A percentile compares a stretch with the other conserved stretches of the same genome.
These are phyloP conservation scores for Paracentrotus lividus DNA, from an alignment of 53 echinoderm and acorn worm species.

Conservation along the genomic window DNA sequence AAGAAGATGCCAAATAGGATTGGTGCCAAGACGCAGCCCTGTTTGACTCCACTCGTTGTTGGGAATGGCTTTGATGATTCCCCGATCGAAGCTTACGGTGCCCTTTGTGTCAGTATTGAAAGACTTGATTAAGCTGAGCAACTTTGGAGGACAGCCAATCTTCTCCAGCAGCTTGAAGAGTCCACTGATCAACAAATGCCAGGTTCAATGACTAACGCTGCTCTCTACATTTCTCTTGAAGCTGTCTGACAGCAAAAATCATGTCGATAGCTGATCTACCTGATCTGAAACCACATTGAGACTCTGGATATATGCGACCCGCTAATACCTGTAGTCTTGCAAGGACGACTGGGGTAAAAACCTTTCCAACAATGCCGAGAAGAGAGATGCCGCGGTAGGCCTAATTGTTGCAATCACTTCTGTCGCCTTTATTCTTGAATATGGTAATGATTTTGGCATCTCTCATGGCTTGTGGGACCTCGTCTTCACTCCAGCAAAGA, in stretches of 20 bases:
- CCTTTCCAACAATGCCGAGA: constrained; percentile 3
- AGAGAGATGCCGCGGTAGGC: neutral
- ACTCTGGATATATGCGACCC: neutral
- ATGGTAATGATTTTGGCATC: neutral
- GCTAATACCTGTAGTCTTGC: neutral
- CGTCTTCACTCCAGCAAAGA: neutral
- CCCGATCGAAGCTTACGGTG: constrained; percentile 53
- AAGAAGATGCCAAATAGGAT: constrained; percentile 69
- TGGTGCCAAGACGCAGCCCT: constrained; percentile 76
- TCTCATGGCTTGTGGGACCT: neutral
- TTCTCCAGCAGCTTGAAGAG: neutral
- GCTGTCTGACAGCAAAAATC: neutral
- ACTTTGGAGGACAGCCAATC: neutral
- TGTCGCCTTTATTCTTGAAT: neutral
- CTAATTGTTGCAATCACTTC: neutral
- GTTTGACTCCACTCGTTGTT: constrained; percentile 67
- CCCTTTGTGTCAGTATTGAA: constrained; percentile 74
- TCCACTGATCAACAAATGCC: neutral
- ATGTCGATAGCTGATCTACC: neutral
- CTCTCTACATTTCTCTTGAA: neutral
- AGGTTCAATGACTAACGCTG: neutral
- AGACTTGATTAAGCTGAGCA: constrained; percentile 59
- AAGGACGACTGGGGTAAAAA: neutral
- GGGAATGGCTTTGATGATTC: neutral
- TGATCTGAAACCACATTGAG: neutral